phyloP scores from a whole-genome alignment of 2,113 vertebrate species.

The Meles meles region DNA sequence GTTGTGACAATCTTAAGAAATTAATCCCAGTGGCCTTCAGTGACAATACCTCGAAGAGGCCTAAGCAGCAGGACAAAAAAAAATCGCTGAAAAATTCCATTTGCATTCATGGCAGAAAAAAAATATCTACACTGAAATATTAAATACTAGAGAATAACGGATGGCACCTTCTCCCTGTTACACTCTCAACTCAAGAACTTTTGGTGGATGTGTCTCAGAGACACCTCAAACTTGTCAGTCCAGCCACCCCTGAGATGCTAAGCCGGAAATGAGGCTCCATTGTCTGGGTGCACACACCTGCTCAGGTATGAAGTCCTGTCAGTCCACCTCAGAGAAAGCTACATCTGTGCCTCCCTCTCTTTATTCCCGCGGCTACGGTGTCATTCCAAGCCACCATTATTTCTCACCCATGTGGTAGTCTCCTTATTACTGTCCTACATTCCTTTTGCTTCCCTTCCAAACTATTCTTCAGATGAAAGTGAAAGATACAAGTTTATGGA shows the following conservation, averaged over 20 bases:
- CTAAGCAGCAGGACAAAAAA: background rate
- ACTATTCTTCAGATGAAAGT: background rate
- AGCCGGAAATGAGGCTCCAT: background rate
- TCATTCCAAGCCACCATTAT: background rate
- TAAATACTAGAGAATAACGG: background rate
- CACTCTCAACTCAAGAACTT: background rate
- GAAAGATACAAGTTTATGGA: background rate
- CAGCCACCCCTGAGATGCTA: background rate
- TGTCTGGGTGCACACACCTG: accelerated
- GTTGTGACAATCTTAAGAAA: background rate
- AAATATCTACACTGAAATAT: background rate
- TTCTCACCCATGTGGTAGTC: background rate
- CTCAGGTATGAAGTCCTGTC: background rate
- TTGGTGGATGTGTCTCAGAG: background rate
- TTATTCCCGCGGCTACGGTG: background rate
- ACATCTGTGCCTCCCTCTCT: background rate
- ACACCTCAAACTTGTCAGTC: background rate
- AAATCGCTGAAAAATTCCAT: background rate
- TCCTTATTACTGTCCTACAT: background rate
- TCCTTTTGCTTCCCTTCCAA: background rate
- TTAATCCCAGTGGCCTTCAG: background rate
- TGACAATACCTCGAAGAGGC: background rate
- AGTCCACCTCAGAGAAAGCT: background rate
- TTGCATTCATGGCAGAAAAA: background rate
- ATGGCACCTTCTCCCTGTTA: background rate